Evolutionary conservation across 2,113 vertebrate genomes (phyloP), one percentile per base, ranked within the genome.

Genomic region (Delphinus delphis): DNA sequence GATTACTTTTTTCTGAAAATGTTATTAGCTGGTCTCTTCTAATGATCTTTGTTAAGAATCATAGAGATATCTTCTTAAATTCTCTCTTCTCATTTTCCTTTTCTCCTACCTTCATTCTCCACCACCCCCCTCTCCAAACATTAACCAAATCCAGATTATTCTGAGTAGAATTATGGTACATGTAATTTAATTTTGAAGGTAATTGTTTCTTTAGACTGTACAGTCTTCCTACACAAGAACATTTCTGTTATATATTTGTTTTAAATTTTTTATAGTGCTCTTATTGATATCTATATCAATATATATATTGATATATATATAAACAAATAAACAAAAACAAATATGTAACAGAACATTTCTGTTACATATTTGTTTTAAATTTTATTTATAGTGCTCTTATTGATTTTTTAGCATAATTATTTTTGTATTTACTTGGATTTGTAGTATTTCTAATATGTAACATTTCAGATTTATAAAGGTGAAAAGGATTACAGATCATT

Each of bases 351-450:
- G 47, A 85, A 55, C 9, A 31, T 87, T 86, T 82, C 67, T 82
- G 20, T 70, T 70, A 55, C 3, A 50, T 85, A n/a, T 85, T 67
- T 89, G 2, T 82, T 83, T 87, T 41, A 90, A 50, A 60, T 76
- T 84, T 81, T 96, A 68, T 44, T 82, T 86, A 50, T 20, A 80
- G 20, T 85, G 67, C 12, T 81, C 6, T 81, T 20, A 70, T 20
- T 84, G 88, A 95, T 74, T 90, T 73, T 73, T 82, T 89, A 94
- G 47, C n/a, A 10, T 63, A 67, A 81, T 90, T 90, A 85, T 47
- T 84, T 92, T 77, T 95, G 11, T 70, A 47, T 53, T 92, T 67
- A 55, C 41, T 87, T 90, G 65, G 71, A 86, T 88, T 88, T 53
- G 13, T 73, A 65, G 1, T 82, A 44, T 93, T 88, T 95, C 36